Evolutionary conservation across 2,797 vertebrate genomes (phyloP).

Genomic region (Coilia nasus): DNA sequence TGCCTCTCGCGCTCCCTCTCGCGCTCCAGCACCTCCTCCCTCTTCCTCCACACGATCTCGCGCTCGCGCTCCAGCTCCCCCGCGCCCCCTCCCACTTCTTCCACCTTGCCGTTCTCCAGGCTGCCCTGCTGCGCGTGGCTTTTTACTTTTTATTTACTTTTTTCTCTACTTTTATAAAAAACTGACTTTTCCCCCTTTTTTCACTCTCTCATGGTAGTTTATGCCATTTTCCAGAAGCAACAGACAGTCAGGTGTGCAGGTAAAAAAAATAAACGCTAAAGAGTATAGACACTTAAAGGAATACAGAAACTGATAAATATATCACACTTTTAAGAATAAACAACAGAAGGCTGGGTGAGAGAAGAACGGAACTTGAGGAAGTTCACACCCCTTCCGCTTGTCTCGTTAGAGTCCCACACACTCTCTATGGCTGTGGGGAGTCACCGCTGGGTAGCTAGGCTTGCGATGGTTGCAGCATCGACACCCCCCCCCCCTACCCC

Average conservation of each 20-base stretch:
- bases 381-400: background rate
- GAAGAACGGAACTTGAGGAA: background rate
- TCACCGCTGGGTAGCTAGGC: background rate
- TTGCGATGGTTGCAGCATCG: background rate
- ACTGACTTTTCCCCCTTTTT: conserved; percentile 32
- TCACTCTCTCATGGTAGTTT: conserved; percentile 2
- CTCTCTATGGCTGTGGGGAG: background rate
- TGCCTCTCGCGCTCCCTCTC: conserved; percentile 30
- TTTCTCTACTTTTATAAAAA: conserved; percentile 38
- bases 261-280: background rate
- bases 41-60: conserved; percentile 79
- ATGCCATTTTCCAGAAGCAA: background rate
- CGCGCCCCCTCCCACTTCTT: conserved; percentile 72
- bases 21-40: conserved; percentile 54
- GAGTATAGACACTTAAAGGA: background rate
- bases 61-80: conserved; percentile 71
- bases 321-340: background rate
- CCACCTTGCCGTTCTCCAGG: conserved; percentile 81
- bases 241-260: background rate
- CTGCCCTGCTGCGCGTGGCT: conserved; percentile 68
- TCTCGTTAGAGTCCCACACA: background rate
- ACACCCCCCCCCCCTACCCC: no score
- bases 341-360: background rate
- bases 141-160: background rate
- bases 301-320: background rate